Evolutionary conservation across 2,888 invertebrate genomes (phyloP).

Genomic region (Acronicta psi): DNA sequence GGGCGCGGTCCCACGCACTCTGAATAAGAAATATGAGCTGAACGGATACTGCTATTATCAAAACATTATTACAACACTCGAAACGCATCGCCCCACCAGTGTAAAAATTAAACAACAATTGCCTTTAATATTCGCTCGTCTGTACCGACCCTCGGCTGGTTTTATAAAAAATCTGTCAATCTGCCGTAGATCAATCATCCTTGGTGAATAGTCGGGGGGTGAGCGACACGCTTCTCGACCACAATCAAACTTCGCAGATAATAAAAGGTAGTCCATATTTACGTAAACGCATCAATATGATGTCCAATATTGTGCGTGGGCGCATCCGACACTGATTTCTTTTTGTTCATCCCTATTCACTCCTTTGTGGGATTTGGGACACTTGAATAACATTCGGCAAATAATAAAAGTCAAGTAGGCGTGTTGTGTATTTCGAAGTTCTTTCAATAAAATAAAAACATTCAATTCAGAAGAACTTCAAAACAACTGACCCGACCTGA

Average conservation of each 20-base stretch:
- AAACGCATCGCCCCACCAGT: conserved; percentile 84
- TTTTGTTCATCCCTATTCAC: conserved; percentile 68
- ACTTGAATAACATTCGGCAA: conserved; percentile 78
- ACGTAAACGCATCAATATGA: conserved; percentile 87
- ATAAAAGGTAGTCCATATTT: conserved; percentile 86
- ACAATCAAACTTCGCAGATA: conserved; percentile 84
- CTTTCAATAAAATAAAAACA: not conserved
- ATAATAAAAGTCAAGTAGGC: conserved; percentile 73
- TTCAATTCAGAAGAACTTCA: not conserved
- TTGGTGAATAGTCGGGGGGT: conserved; percentile 83
- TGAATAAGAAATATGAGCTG: conserved; percentile 88
- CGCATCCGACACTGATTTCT: conserved; percentile 78
- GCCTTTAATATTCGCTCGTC: conserved; percentile 87
- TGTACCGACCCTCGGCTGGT: conserved; percentile 81
- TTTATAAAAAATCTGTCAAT: conserved; percentile 88
- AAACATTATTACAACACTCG: conserved; percentile 89
- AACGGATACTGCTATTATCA: conserved; percentile 89
- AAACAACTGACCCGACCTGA: not conserved
- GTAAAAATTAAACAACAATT: conserved; percentile 89
- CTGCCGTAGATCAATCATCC: conserved; percentile 88
- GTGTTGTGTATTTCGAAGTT: conserved; percentile 56
- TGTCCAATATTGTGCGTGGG: conserved; percentile 81
- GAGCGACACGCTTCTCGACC: conserved; percentile 73
- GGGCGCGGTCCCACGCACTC: conserved; percentile 81
- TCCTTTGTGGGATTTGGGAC: conserved; percentile 67